Evolutionary conservation across 37 sponge, comb jelly and placozoan species (phyloP).

Genomic region (Amphimedon queenslandica): DNA sequence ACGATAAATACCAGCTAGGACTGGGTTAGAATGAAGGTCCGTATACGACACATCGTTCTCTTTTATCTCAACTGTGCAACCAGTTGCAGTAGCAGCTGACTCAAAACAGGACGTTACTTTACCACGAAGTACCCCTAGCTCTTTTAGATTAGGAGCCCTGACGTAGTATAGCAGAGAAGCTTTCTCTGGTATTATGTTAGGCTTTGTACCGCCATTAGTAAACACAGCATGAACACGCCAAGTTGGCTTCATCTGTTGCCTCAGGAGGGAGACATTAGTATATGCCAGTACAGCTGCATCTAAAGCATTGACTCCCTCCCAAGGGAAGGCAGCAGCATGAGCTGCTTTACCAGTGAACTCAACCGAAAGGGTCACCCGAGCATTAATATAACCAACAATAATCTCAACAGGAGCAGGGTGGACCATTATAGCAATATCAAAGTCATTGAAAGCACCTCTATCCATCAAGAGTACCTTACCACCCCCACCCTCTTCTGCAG

Average conservation of each 20-base stretch:
- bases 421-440: constrained; percentile 85
- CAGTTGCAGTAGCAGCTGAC: constrained; percentile 74
- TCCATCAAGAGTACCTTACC: constrained; percentile 74
- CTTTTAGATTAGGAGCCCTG: constrained; percentile 36
- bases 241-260: constrained; percentile 82
- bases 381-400: constrained; percentile 34
- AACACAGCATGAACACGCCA: constrained; percentile 78
- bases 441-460: constrained; percentile 48
- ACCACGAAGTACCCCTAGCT: constrained; percentile 18
- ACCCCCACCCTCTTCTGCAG: constrained; percentile 82
- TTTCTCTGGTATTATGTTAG: constrained; percentile 71
- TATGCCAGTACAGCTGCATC: constrained; percentile 91
- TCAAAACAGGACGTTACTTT: constrained; percentile 62
- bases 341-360: constrained; percentile 66
- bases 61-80: constrained; percentile 49
- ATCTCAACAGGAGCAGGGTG: constrained; percentile 54
- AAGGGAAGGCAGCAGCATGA: constrained; percentile 81
- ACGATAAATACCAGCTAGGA: constrained; percentile 29
- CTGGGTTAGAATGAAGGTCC: constrained; percentile 35
- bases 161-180: constrained; percentile 50
- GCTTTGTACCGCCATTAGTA: constrained; percentile 55
- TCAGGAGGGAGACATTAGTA: constrained; percentile 63
- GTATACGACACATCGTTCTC: constrained; percentile 8
- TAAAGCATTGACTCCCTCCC: constrained; percentile 83
- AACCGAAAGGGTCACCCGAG: constrained; percentile 4